A percentile compares a stretch with the other conserved stretches of the same genome.
Conservation (phyloP, 2,888 invertebrate species). For the Tachina fera region DNA sequence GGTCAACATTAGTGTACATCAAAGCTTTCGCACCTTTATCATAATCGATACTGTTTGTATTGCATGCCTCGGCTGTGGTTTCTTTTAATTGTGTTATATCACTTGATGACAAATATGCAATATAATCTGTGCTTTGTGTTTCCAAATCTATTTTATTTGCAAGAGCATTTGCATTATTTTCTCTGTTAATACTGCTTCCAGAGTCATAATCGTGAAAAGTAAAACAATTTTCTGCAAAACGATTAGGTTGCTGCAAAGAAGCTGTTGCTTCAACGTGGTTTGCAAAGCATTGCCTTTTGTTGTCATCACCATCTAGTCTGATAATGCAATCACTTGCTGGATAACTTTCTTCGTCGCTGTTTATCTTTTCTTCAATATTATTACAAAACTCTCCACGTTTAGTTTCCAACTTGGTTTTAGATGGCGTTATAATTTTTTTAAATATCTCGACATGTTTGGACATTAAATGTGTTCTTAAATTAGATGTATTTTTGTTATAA, state of each 20-base stretch:
- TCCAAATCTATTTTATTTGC: slow-evolving; percentile 2
- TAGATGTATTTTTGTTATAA: slow-evolving; percentile 78
- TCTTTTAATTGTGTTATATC: neutral
- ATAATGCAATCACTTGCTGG: neutral
- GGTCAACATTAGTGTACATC: neutral
- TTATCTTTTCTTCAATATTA: neutral
- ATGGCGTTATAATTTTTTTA: slow-evolving; percentile 68
- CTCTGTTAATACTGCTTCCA: neutral
- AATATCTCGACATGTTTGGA: slow-evolving; percentile 76
- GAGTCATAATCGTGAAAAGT: slow-evolving; percentile 16
- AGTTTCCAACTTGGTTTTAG: neutral
- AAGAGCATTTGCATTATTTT: neutral
- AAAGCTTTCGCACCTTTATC: slow-evolving; percentile 1
- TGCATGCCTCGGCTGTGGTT: neutral
- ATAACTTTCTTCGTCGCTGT: neutral
- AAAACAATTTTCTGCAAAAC: slow-evolving; percentile 2
- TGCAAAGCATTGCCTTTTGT: slow-evolving; percentile 4
- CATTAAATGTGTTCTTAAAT: slow-evolving; percentile 77
- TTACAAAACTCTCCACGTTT: neutral
- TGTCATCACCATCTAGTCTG: neutral
- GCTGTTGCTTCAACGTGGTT: neutral
- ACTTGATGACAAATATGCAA: slow-evolving; percentile 7
- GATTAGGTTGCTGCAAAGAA: neutral
- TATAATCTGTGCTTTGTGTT: slow-evolving; percentile 7
- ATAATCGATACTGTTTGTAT: neutral